Conservation (phyloP, 2,113 vertebrate genomes). For the Dryoscopus gambensis region DNA sequence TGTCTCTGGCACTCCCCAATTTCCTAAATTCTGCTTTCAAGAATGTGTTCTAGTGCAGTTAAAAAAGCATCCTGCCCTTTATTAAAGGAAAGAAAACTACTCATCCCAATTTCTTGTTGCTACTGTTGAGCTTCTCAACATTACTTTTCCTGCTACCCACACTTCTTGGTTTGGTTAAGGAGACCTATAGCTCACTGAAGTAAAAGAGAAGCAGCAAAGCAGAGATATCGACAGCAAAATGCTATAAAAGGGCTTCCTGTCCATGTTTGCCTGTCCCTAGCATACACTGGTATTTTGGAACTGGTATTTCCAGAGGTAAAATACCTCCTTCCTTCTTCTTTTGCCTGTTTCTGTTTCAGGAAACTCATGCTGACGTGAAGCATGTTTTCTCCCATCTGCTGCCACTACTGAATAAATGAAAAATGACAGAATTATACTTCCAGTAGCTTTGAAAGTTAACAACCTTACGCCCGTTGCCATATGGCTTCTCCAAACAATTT, state of each 20-base stretch:
- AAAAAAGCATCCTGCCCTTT: background rate
- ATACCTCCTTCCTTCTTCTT: constrained; percentile 39
- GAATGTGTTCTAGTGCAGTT: background rate
- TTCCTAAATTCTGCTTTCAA: background rate
- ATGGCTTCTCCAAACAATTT: constrained; percentile 63
- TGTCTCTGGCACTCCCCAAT: background rate
- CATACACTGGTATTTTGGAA: background rate
- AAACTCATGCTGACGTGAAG: constrained; percentile 64
- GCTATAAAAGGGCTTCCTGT: background rate
- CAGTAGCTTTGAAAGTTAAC: constrained; percentile 66
- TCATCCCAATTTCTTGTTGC: background rate
- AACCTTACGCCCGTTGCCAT: constrained; percentile 64
- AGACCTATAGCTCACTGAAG: background rate
- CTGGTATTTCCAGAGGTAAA: constrained; percentile 60
- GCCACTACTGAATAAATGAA: constrained; percentile 65
- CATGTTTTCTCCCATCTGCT: constrained; percentile 70
- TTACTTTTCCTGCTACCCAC: background rate
- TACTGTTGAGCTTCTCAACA: background rate
- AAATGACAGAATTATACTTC: constrained; percentile 70
- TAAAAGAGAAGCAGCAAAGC: background rate
- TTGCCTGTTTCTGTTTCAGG: constrained; percentile 62
- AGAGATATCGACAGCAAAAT: background rate
- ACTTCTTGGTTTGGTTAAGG: background rate
- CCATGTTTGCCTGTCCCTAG: background rate
- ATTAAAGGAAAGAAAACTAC: background rate